Percentiles rank a stretch among this genome's conserved stretches.
phyloP scores from a whole-genome alignment of 2,113 vertebrate species.

The Cichladusa arquata region DNA sequence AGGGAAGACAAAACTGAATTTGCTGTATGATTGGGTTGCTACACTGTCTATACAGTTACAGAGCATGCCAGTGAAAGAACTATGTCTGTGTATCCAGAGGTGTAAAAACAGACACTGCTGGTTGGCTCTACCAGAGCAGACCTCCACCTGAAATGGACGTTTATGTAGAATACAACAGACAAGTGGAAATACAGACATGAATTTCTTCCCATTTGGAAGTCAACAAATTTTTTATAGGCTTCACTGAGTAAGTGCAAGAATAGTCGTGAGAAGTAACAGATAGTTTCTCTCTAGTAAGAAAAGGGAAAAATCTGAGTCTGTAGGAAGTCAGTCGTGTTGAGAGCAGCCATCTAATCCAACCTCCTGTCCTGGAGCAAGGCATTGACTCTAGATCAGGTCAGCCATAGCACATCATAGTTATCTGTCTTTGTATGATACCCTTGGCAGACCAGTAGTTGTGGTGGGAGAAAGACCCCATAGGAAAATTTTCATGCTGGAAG shows the following conservation, averaged over 20 bases:
- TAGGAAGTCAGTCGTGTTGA: neutral
- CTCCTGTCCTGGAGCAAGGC: neutral
- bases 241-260: neutral
- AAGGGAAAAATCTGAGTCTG: neutral
- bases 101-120: neutral
- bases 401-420: neutral
- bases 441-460: neutral
- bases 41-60: accelerated
- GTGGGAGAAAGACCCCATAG: neutral
- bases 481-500: neutral
- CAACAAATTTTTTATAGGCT: neutral
- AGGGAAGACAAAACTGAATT: neutral
- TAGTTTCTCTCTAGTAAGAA: neutral
- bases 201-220: neutral
- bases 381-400: neutral
- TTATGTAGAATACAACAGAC: neutral
- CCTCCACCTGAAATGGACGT: neutral
- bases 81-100: neutral
- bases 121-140: neutral
- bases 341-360: neutral
- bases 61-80: neutral
- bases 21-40: neutral
- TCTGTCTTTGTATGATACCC: neutral
- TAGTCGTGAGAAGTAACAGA: neutral
- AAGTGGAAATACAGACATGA: neutral